Evolutionary conservation across 2,113 vertebrate species (phyloP).

Genomic region (Chamaea fasciata): DNA sequence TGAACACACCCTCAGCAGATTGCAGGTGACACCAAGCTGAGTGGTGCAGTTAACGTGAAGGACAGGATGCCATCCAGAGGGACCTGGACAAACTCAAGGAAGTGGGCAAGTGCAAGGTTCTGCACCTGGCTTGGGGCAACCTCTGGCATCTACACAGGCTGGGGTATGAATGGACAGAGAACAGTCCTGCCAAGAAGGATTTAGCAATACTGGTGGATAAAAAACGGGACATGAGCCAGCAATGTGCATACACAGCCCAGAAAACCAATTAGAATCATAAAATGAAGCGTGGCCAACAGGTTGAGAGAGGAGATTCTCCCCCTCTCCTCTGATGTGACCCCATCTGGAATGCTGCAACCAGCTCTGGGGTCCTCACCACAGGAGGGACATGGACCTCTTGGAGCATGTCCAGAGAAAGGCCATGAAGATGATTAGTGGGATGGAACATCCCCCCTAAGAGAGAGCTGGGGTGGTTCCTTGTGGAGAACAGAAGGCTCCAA

Average conservation of each 20-base stretch:
- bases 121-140: background rate
- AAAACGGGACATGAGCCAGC: background rate
- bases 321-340: background rate
- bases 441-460: background rate
- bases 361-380: background rate
- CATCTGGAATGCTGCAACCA: background rate
- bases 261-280: background rate
- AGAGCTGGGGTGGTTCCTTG: background rate
- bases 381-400: background rate
- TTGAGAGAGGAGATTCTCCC: background rate
- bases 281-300: fast-evolving
- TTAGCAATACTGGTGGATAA: background rate
- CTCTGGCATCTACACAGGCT: background rate
- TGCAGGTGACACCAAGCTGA: background rate
- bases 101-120: background rate
- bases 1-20: background rate
- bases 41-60: fast-evolving
- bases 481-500: background rate
- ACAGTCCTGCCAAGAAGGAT: background rate
- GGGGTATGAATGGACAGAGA: background rate
- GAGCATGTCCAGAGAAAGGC: background rate
- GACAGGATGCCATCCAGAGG: background rate
- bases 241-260: background rate
- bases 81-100: background rate
- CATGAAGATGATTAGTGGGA: background rate